Evolutionary conservation across 2,888 invertebrate species (phyloP).

Genomic region (Cosmopolites sordidus): DNA sequence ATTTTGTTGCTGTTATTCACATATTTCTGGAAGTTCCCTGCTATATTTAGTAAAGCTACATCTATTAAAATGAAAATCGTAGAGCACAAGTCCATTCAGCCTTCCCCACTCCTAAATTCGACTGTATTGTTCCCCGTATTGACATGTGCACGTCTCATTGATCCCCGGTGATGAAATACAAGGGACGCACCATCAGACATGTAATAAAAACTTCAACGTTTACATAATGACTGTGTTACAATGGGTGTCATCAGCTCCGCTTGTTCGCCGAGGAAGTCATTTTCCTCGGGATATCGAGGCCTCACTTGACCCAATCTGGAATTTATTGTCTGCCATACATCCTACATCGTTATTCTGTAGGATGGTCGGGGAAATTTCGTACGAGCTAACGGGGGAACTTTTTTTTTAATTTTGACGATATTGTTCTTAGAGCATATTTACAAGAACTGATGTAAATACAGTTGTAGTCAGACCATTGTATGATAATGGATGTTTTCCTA

Average conservation of each 20-base stretch:
- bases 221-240: constrained; percentile 48
- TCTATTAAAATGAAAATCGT: too few species aligned
- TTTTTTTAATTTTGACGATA: too few species aligned
- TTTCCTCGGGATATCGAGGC: constrained; percentile 44
- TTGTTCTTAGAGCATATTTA: too few species aligned
- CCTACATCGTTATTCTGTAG: background rate
- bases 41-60: too few species aligned
- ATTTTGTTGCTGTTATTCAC: too few species aligned
- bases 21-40: too few species aligned
- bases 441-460: too few species aligned
- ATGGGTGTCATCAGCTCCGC: constrained; percentile 47
- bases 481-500: too few species aligned
- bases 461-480: too few species aligned
- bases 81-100: too few species aligned
- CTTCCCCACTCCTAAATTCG: background rate
- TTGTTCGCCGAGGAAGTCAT: constrained; percentile 49
- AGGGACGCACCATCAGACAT: constrained; percentile 27
- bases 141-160: constrained; percentile 37
- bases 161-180: constrained; percentile 23
- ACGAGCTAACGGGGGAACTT: background rate
- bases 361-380: background rate
- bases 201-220: constrained; percentile 46
- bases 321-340: constrained; percentile 30
- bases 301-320: constrained; percentile 42
- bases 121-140: constrained; percentile 26